Evolutionary conservation across 2,113 vertebrate species (phyloP), one percentile per base, ranked within the genome.

Genomic region (Leptosomus discolor): DNA sequence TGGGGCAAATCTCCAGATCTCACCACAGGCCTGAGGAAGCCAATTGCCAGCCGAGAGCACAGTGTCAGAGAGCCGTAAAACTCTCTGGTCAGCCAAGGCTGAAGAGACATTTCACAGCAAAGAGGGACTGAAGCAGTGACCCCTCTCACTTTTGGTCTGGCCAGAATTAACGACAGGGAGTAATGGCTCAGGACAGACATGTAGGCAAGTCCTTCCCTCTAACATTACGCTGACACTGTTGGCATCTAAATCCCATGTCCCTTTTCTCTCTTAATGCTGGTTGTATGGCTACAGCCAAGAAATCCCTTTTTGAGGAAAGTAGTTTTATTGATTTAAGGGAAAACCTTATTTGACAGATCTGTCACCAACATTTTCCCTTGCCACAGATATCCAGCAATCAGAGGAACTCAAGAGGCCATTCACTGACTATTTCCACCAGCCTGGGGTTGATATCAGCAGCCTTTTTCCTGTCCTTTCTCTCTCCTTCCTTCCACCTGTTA

Each of bases 71-170:
- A 50, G 53, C 81, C 87, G 60, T 37, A 68, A 60, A 78, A 23
- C 26, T 32, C 19, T 21, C n/a, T 0, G 0, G 24, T 29, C n/a
- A 79, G 21, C 41, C 48, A 56, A 1, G 2, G 7, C 0, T 70
- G 57, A 58, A 48, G 17, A 67, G 60, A 67, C 29, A 67, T 87
- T 46, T 22, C 61, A 41, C 50, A 90, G 61, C 12, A 65, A 90
- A 68, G 50, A 68, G 15, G 23, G 16, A 11, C 36, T 60, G 78
- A 76, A 36, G 15, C 56, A 64, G 34, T 15, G 26, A 6, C 7
- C 57, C 26, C 15, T 58, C 37, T 75, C 53, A 30, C 11, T 48
- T 58, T 27, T 92, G 45, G 15, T 36, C 17, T 27, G 13, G 16
- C 22, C 71, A 88, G 58, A 39, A 83, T 11, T 2, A 20, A 46